Conservation (phyloP, 2,113 vertebrate genomes). For the Melozone crissalis region DNA sequence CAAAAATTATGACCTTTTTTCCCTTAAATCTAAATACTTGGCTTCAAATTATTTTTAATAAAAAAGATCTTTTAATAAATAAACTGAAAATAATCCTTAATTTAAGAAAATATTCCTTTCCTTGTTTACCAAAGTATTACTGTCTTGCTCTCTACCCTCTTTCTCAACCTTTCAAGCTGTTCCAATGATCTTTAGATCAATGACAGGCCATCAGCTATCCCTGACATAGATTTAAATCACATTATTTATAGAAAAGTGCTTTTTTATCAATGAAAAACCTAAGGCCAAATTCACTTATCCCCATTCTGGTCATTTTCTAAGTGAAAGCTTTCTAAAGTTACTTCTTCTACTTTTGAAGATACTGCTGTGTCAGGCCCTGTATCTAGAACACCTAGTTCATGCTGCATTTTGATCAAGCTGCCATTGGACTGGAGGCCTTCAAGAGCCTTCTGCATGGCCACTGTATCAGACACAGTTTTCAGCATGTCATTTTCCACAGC, state of each 20-base stretch:
- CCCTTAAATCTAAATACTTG: neutral
- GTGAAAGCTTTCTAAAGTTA: conserved; percentile 2
- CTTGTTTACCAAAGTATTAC: neutral
- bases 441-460: conserved; percentile 76
- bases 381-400: conserved; percentile 71
- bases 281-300: conserved; percentile 12
- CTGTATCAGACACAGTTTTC: conserved; percentile 79
- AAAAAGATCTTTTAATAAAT: neutral
- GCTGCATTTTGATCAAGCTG: conserved; percentile 75
- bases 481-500: conserved; percentile 85
- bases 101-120: neutral
- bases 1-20: neutral
- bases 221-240: neutral
- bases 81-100: neutral
- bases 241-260: neutral
- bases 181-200: neutral
- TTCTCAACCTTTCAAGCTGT: neutral
- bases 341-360: conserved; percentile 60
- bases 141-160: neutral
- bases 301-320: conserved; percentile 42
- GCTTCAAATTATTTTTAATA: neutral
- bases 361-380: conserved; percentile 64
- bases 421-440: conserved; percentile 79
- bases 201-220: neutral
- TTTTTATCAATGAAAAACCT: neutral